Evolutionary conservation across 2,888 invertebrate species (phyloP), one percentile per base, ranked within the genome.

Genomic region (Andrena flavipes): DNA sequence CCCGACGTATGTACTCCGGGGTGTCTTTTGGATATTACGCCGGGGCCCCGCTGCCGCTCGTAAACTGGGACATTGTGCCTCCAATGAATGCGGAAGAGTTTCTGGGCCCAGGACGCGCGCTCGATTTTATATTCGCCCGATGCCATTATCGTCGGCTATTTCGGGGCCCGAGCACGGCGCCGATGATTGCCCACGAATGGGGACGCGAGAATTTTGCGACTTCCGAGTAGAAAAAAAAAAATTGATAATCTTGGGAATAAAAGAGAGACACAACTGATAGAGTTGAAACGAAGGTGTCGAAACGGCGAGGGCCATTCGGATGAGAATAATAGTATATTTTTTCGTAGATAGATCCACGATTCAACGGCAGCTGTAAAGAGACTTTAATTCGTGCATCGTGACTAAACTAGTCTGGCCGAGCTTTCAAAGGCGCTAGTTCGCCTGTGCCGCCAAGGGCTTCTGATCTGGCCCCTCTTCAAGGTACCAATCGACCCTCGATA

Each of bases 401-500:
- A 78, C 84, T 63, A 72, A 82, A 82, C 74, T 64, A 71, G 71
- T 49, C 67, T 64, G 71, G 29, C 62, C 48, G 10, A 64, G 71
- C 80, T 82, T 70, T 77, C 62, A 56, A 51, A 64, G 79, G 76
- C 85, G 85, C 71, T 76, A 60, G 76, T 68, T 68, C 74, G 74
- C 51, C 60, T 78, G 48, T 30, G 76, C 84, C 77, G 68, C 69
- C 69, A 49, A 76, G 81, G 84, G 78, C 72, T 75, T 76, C 77
- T 35, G 16, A 51, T 54, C 65, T 65, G 56, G 56, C 70, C 74
- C 78, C 75, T 42, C 68, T 78, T 77, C 59, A 48, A 79, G 59
- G 70, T 56, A 51, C 69, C 77, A 67, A 82, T 80, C 83, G 77
- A 78, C 76, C 86, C 84, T 80, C 84, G 83, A 84, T 82, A 79